Base-by-base conservation (phyloP, 2,797 vertebrate genomes). In the Cetoscarus ocellatus region DNA sequence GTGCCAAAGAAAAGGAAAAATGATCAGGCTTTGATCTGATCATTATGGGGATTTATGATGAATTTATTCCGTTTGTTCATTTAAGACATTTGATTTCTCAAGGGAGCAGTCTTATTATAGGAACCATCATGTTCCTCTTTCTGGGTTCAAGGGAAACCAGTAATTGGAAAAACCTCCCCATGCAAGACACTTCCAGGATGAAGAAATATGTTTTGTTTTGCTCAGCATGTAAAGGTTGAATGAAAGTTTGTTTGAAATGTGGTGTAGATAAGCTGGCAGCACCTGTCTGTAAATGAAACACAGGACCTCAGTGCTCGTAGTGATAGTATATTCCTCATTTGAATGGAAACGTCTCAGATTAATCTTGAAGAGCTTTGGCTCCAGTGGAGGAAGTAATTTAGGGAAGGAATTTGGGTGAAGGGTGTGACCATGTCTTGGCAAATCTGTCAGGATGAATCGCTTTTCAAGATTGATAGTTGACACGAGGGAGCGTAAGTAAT, bases 361-460 rank as follows among this genome's bases (percentile, higher is more conserved):
- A n/a, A 77, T 88, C 54, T 58, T 27, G 27, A 53, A 6, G 34
- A 51, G 0, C 57, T 55, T 52, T 42, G 43, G 43, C 60, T 71
- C 54, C 51, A 53, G 60, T 55, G 40, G 17, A 76, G 74, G 74
- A 81, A 86, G 76, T 55, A 0, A 70, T 67, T 81, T 50, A 42
- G 40, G 3, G 61, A 10, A 66, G 57, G 73, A 86, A 85, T 84
- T 69, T 70, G 45, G 53, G 62, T 64, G 13, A 62, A 64, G 60
- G 70, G 66, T 75, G 79, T 60, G 13, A 74, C 67, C 44, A 8
- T 36, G 44, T 70, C 51, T 56, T 0, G 57, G 58, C 40, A 48
- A 18, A 56, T 50, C 36, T 75, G 62, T 74, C 61, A 19, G 65
- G 40, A 74, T 64, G 6, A 58, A 77, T 27, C 51, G 8, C 68